Evolutionary conservation across 2,113 vertebrate species (phyloP).

Genomic region (Podarcis raffonei): DNA sequence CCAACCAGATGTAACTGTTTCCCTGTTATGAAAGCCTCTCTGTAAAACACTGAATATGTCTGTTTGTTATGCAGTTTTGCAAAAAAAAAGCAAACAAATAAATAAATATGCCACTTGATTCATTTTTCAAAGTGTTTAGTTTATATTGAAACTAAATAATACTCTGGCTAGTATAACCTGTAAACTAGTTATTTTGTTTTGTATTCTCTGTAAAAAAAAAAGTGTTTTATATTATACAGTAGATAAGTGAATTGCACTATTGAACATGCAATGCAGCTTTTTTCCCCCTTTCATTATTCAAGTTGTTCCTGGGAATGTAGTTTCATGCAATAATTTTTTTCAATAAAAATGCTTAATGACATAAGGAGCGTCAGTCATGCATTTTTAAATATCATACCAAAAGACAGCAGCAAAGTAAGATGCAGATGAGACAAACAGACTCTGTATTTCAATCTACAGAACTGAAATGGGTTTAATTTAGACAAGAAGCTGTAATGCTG

Average conservation of each 20-base stretch:
- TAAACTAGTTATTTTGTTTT: constrained; percentile 74
- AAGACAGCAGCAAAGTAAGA: constrained; percentile 63
- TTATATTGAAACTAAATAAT: constrained; percentile 67
- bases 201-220: constrained; percentile 76
- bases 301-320: constrained; percentile 79
- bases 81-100: constrained; percentile 23
- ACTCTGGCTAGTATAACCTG: constrained; percentile 67
- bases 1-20: neutral
- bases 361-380: constrained; percentile 68
- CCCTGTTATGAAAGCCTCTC: constrained; percentile 38
- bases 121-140: constrained; percentile 64
- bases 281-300: constrained; percentile 67
- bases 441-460: constrained; percentile 76
- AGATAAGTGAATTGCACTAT: constrained; percentile 82
- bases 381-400: constrained; percentile 73
- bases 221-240: constrained; percentile 77
- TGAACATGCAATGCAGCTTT: constrained; percentile 75
- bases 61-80: constrained; percentile 59
- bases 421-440: constrained; percentile 61
- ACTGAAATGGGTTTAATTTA: constrained; percentile 69
- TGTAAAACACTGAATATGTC: constrained; percentile 49
- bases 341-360: constrained; percentile 72
- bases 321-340: constrained; percentile 87
- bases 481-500: constrained; percentile 71
- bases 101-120: constrained; percentile 49